These are phyloP conservation scores for Pocota personata DNA, from an alignment of 2,888 invertebrate genomes.

Conservation along the genomic window DNA sequence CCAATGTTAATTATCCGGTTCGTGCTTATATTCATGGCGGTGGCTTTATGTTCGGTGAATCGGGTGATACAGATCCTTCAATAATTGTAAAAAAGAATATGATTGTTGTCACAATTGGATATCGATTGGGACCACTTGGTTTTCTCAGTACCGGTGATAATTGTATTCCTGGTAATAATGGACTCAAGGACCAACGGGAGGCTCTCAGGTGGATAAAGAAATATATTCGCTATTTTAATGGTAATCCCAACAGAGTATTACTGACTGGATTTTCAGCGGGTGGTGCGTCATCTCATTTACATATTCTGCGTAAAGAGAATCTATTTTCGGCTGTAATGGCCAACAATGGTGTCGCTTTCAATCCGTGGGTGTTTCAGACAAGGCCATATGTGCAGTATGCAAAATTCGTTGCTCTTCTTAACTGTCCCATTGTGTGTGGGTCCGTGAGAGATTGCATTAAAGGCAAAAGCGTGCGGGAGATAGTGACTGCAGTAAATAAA, in stretches of 20 bases:
- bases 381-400: slow-evolving; percentile 83
- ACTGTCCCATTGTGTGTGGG: slow-evolving; percentile 84
- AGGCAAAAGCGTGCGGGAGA: slow-evolving; percentile 84
- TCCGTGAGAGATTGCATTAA: slow-evolving; percentile 86
- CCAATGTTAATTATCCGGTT: slow-evolving; percentile 85
- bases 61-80: slow-evolving; percentile 77
- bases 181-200: slow-evolving; percentile 88
- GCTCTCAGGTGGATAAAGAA: slow-evolving; percentile 87
- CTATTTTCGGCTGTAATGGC: slow-evolving; percentile 79
- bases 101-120: slow-evolving; percentile 87
- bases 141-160: slow-evolving; percentile 89
- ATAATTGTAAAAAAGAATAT: slow-evolving; percentile 86
- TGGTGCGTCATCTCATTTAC: slow-evolving; percentile 88
- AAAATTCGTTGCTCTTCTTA: slow-evolving; percentile 85
- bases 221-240: slow-evolving; percentile 88
- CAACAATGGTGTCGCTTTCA: slow-evolving; percentile 87
- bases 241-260: slow-evolving; percentile 87
- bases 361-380: slow-evolving; percentile 83
- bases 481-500: slow-evolving; percentile 83
- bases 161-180: slow-evolving; percentile 87
- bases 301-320: slow-evolving; percentile 83
- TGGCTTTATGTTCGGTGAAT: slow-evolving; percentile 86
- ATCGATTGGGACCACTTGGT: slow-evolving; percentile 87
- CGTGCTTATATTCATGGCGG: slow-evolving; percentile 87
- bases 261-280: slow-evolving; percentile 88